phyloP scores from a whole-genome alignment of 2,113 vertebrate species.

The Fulica atra region DNA sequence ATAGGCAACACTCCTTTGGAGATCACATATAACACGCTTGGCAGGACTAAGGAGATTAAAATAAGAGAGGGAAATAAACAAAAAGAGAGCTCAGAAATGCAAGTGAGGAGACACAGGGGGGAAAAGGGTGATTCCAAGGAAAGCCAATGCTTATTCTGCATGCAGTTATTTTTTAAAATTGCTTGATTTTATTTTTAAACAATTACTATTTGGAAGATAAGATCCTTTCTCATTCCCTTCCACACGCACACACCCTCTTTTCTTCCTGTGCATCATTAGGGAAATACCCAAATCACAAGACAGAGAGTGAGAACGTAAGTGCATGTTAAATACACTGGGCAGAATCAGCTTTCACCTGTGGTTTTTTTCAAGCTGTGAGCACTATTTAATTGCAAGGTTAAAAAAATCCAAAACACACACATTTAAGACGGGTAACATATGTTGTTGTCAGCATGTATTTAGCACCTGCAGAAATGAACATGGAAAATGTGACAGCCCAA shows the following conservation, averaged over 20 bases:
- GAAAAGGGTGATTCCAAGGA: background rate
- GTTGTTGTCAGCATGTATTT: slow-evolving; percentile 84
- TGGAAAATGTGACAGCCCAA: slow-evolving; percentile 75
- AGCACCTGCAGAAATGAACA: slow-evolving; percentile 84
- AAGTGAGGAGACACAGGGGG: background rate
- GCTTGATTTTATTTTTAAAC: slow-evolving; percentile 4
- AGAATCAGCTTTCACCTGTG: slow-evolving; percentile 73
- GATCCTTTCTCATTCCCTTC: background rate
- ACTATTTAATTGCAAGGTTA: slow-evolving; percentile 76
- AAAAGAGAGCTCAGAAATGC: slow-evolving; percentile 15
- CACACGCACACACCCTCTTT: background rate
- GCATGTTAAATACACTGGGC: slow-evolving; percentile 35
- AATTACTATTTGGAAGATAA: background rate
- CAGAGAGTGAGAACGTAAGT: background rate
- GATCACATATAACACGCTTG: background rate
- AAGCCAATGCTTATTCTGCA: background rate
- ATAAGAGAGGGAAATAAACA: slow-evolving; percentile 30
- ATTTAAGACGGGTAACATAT: slow-evolving; percentile 82
- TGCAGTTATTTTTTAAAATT: background rate
- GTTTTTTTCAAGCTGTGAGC: slow-evolving; percentile 67
- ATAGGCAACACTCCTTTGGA: slow-evolving; percentile 18
- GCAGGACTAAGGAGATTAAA: slow-evolving; percentile 58
- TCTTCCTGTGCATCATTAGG: background rate
- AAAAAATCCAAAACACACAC: slow-evolving; percentile 30
- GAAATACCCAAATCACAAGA: slow-evolving; percentile 19